Conservation (phyloP, 2,888 invertebrate genomes). For the Zeuzera pyrina region DNA sequence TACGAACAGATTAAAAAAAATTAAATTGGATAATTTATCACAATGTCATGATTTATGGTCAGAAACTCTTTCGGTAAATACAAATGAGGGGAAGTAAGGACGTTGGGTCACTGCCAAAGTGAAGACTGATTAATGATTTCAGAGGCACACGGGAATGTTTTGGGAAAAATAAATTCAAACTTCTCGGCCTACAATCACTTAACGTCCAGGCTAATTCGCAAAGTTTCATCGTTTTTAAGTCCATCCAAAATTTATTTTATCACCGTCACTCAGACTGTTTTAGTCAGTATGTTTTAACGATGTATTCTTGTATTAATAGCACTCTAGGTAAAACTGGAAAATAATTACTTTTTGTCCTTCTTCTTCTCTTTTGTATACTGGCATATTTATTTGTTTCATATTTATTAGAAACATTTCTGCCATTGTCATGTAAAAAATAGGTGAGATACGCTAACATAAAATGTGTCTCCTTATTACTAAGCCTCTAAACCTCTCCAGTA, state of each 20-base stretch:
- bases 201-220: neutral
- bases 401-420: too few species aligned
- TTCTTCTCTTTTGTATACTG: too few species aligned
- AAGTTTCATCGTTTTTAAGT: conserved; percentile 1
- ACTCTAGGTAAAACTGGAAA: too few species aligned
- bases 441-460: too few species aligned
- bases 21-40: conserved; percentile 61
- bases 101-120: conserved; percentile 69
- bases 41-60: conserved; percentile 61
- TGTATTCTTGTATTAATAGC: too few species aligned
- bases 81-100: conserved; percentile 64
- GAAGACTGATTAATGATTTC: conserved; percentile 67
- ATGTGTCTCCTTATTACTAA: too few species aligned
- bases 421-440: too few species aligned
- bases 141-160: conserved; percentile 49
- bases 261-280: too few species aligned
- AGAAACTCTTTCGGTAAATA: conserved; percentile 66
- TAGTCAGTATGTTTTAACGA: too few species aligned
- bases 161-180: conserved; percentile 50
- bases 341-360: too few species aligned
- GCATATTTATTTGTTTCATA: too few species aligned
- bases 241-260: conserved; percentile 1
- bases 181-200: conserved; percentile 14
- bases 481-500: too few species aligned
- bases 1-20: conserved; percentile 53